These are phyloP conservation scores for Pycnonotus jocosus DNA, from an alignment of 2,113 vertebrate genomes.

Conservation along the genomic window DNA sequence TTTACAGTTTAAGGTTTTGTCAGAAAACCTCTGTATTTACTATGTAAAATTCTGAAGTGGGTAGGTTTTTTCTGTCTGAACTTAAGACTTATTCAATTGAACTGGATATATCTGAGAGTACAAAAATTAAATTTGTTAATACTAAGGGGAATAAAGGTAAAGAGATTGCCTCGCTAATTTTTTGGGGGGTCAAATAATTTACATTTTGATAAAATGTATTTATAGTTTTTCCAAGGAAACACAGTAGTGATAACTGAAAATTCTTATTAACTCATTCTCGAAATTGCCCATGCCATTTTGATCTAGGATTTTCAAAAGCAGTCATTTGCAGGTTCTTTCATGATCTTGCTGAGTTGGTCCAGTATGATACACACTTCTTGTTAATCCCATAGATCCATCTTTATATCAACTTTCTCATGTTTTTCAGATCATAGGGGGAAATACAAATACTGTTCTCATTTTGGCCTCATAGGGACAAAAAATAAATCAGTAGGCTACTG, in stretches of 20 bases:
- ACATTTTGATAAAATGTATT: not conserved
- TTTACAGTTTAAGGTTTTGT: not conserved
- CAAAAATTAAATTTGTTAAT: not conserved
- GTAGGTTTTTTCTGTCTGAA: not conserved
- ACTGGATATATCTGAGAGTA: not conserved
- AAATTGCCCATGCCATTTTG: not conserved
- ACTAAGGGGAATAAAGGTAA: not conserved
- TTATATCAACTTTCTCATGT: not conserved
- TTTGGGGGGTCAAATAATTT: not conserved
- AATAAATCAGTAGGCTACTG: not conserved
- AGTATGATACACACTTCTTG: not conserved
- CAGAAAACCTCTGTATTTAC: not conserved
- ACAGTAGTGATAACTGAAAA: not conserved
- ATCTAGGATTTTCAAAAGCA: not conserved
- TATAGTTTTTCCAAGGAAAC: not conserved
- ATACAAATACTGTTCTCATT: not conserved
- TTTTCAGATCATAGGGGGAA: fast-evolving
- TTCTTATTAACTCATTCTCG: not conserved
- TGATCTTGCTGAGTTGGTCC: not conserved
- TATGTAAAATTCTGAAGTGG: not conserved
- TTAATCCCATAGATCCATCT: not conserved
- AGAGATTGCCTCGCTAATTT: not conserved
- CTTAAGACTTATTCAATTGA: not conserved
- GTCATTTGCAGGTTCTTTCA: not conserved
- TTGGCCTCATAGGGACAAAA: not conserved